Percentiles rank a stretch among this genome's conserved stretches.
Evolutionary conservation across 2,113 vertebrate species (phyloP).

Genomic region (Phyllostomus discolor): DNA sequence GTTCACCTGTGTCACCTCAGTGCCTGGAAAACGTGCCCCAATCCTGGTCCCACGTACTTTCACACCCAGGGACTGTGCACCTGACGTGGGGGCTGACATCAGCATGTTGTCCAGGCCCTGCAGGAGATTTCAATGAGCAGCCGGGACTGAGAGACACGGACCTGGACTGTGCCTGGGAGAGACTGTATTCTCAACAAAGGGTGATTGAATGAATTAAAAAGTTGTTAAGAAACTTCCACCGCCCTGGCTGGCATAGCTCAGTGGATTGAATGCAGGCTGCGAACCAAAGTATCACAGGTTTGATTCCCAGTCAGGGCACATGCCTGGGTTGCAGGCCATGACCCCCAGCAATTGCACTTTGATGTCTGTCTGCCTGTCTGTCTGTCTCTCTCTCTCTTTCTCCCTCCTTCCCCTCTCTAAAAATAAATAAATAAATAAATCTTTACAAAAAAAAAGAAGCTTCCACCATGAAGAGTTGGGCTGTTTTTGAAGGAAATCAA

Average conservation of each 20-base stretch:
- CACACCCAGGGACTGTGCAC: neutral
- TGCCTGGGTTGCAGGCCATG: too few relatives aligned
- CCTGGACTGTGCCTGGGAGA: neutral
- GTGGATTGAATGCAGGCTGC: too few relatives aligned
- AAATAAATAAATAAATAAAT: too few relatives aligned
- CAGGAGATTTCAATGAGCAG: neutral
- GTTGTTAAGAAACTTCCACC: neutral
- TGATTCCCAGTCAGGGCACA: too few relatives aligned
- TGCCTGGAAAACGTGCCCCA: neutral
- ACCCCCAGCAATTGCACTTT: too few relatives aligned
- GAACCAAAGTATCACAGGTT: too few relatives aligned
- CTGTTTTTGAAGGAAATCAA: neutral
- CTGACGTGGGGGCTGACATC: neutral
- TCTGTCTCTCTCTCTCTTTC: too few relatives aligned
- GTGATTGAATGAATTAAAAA: neutral
- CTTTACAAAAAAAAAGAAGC: neutral
- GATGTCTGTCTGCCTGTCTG: too few relatives aligned
- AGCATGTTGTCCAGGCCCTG: neutral
- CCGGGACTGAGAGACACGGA: neutral
- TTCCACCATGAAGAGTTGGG: neutral
- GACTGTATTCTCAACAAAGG: neutral
- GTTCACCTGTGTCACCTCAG: neutral
- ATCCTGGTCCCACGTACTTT: neutral
- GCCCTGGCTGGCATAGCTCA: too few relatives aligned
- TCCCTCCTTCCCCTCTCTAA: too few relatives aligned